A percentile compares a stretch with the other conserved stretches of the same genome.
phyloP scores from a whole-genome alignment of 2,113 vertebrate genomes.

The Typhlomys cinereus region DNA sequence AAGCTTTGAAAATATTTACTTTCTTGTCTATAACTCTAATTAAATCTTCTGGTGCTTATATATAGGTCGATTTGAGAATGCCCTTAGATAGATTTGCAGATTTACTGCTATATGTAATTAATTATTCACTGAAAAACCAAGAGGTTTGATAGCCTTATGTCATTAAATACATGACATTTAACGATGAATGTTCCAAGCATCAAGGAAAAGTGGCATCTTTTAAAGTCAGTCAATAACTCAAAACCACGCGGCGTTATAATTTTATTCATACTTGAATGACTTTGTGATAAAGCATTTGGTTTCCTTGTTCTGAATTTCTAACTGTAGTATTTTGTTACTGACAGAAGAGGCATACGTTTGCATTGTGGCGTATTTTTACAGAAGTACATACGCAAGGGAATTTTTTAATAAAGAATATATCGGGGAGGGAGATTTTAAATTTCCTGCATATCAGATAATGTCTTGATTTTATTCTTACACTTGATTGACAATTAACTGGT shows the following conservation, averaged over 20 bases:
- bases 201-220: constrained; percentile 47
- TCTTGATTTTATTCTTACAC: constrained; percentile 24
- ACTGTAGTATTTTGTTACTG: constrained; percentile 36
- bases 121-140: constrained; percentile 29
- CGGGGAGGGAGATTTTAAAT: constrained; percentile 47
- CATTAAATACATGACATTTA: constrained; percentile 49
- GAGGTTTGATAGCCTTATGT: constrained; percentile 12
- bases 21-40: neutral
- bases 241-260: constrained; percentile 60
- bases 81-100: neutral
- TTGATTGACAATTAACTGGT: constrained; percentile 46
- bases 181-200: constrained; percentile 25
- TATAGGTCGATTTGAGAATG: constrained; percentile 37
- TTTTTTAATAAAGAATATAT: constrained; percentile 18
- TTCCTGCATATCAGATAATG: constrained; percentile 40
- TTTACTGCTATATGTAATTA: neutral
- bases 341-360: constrained; percentile 53
- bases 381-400: constrained; percentile 32
- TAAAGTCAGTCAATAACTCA: constrained; percentile 44
- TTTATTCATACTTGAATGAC: constrained; percentile 57
- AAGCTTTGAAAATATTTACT: neutral
- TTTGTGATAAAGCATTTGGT: constrained; percentile 67
- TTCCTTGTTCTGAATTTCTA: constrained; percentile 44
- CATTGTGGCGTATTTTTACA: constrained; percentile 36
- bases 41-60: neutral